These are phyloP conservation scores for Zalophus californianus DNA, from an alignment of 2,797 vertebrate genomes.

Conservation along the genomic window DNA sequence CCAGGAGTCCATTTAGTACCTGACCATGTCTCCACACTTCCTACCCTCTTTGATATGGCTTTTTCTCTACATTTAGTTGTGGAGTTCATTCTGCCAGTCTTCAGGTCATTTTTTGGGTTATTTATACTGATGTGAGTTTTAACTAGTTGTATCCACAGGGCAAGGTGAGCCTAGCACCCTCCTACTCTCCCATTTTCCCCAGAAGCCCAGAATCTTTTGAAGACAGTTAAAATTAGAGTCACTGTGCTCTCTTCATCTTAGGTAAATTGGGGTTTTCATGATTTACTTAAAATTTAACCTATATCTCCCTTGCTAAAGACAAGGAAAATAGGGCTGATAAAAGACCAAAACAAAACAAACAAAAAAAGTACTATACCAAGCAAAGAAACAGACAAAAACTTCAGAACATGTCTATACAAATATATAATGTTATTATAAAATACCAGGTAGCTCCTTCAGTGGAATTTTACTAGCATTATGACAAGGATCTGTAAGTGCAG, in stretches of 20 bases:
- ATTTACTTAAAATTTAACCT: slow-evolving; percentile 62
- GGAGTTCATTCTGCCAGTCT: not conserved
- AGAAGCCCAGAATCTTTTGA: not conserved
- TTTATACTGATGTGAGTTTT: not conserved
- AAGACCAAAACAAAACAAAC: not conserved
- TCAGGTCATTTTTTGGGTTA: not conserved
- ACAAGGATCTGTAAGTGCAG: not conserved
- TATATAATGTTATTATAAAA: not conserved
- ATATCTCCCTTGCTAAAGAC: not conserved
- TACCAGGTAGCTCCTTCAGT: not conserved
- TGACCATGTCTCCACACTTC: not conserved
- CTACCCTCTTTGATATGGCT: not conserved
- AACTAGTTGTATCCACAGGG: not conserved
- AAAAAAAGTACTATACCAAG: not conserved
- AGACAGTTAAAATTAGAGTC: not conserved
- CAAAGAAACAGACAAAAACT: not conserved
- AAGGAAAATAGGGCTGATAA: not conserved
- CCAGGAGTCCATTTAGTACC: not conserved
- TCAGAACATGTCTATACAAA: not conserved
- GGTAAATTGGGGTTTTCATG: slow-evolving; percentile 54
- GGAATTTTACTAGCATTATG: not conserved
- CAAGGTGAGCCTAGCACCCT: not conserved
- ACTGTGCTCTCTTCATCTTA: not conserved
- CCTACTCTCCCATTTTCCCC: not conserved
- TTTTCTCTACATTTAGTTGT: not conserved